phyloP scores from a whole-genome alignment of 2,888 invertebrate species.

The Calameuta idolon region DNA sequence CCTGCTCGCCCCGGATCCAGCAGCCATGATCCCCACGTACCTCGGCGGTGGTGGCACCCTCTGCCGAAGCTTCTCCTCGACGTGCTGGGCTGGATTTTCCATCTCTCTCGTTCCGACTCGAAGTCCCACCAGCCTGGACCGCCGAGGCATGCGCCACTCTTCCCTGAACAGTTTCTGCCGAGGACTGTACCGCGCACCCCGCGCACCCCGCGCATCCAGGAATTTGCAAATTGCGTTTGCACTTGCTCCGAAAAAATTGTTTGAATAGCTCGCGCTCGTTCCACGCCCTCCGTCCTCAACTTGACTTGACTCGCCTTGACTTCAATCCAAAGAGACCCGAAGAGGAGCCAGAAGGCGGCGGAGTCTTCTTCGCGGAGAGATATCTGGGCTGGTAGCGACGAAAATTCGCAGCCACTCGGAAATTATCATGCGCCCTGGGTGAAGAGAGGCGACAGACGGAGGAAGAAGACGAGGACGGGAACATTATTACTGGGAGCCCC shows the following conservation, averaged over 20 bases:
- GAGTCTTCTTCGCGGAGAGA: neutral
- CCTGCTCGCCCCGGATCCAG: neutral
- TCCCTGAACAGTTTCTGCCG: neutral
- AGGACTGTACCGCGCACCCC: conserved; percentile 14
- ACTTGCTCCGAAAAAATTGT: conserved; percentile 30
- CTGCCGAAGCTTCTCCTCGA: neutral
- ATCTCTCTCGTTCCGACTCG: neutral
- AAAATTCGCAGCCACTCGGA: neutral
- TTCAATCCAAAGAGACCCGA: neutral
- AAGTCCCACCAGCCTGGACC: neutral
- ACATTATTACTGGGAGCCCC: neutral
- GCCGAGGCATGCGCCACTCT: neutral
- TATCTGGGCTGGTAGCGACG: neutral
- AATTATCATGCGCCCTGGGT: neutral
- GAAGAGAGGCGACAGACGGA: neutral
- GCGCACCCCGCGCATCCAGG: conserved; percentile 14
- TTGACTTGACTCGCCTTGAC: neutral
- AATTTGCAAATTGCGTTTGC: conserved; percentile 46
- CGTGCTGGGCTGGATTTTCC: neutral
- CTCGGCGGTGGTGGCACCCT: neutral
- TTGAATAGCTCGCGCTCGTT: conserved; percentile 24
- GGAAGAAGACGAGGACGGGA: neutral
- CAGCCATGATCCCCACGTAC: neutral
- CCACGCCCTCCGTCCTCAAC: neutral
- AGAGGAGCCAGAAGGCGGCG: neutral